Evolutionary conservation across 2,113 vertebrate species (phyloP).

Genomic region (Neotragus moschatus): DNA sequence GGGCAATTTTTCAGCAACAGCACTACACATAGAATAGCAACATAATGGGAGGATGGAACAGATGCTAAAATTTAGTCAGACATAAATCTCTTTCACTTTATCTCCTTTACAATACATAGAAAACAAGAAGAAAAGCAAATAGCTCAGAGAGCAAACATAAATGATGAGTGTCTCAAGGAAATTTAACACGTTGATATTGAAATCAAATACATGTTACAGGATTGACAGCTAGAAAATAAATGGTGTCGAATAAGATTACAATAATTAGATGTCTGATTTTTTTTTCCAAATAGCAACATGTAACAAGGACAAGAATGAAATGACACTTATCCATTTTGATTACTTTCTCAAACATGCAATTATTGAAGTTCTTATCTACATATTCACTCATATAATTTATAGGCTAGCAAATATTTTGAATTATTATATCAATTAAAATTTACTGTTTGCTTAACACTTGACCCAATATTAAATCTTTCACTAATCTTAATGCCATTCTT

Average conservation of each 20-base stretch:
- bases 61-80: slow-evolving; percentile 54
- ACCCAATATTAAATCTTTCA: neutral
- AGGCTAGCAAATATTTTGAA: neutral
- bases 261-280: slow-evolving; percentile 19
- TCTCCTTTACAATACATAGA: slow-evolving; percentile 34
- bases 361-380: neutral
- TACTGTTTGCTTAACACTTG: neutral
- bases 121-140: slow-evolving; percentile 56
- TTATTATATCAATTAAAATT: neutral
- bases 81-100: slow-evolving; percentile 53
- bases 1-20: slow-evolving; percentile 41
- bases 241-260: neutral
- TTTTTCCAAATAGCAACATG: neutral
- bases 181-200: slow-evolving; percentile 19
- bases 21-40: neutral
- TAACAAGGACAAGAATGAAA: neutral
- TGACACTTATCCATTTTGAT: neutral
- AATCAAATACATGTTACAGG: slow-evolving; percentile 33
- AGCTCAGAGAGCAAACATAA: neutral
- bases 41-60: slow-evolving; percentile 3
- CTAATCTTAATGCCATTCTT: neutral
- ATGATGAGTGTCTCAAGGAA: slow-evolving; percentile 40
- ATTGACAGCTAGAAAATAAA: slow-evolving; percentile 31
- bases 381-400: neutral
- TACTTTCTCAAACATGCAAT: neutral